These are phyloP conservation scores for Corbicula japonica DNA, from an alignment of 2,888 invertebrate species.

Conservation along the genomic window DNA sequence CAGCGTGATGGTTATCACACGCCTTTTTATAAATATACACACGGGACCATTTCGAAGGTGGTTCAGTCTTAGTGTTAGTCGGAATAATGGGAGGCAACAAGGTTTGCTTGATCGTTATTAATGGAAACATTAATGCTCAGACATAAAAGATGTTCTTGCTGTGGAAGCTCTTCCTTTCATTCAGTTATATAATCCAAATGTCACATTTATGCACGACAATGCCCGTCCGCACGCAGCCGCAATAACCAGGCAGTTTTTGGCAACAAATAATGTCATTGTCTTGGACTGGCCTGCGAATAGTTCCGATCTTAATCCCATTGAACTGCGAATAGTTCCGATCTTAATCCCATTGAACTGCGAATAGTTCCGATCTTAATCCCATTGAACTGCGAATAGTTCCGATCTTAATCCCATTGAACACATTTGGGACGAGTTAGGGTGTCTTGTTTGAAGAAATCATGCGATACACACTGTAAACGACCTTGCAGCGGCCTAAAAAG, in stretches of 20 bases:
- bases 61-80: no score
- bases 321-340: no score
- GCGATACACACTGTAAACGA: slow-evolving; percentile 13
- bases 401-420: slow-evolving; percentile 12
- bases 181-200: background rate
- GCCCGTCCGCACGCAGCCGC: background rate
- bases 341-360: no score
- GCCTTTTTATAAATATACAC: no score
- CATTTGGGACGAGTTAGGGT: slow-evolving; percentile 17
- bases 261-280: slow-evolving; percentile 18
- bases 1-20: no score
- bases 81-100: background rate
- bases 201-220: background rate
- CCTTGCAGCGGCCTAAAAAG: slow-evolving; percentile 10
- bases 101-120: slow-evolving; percentile 10
- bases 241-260: slow-evolving; percentile 5
- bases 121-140: slow-evolving; percentile 5
- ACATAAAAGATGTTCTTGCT: slow-evolving; percentile 13
- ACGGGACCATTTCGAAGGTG: no score
- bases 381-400: no score
- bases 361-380: no score
- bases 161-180: background rate
- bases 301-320: no score
- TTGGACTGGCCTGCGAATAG: slow-evolving; percentile 17
- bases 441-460: slow-evolving; percentile 6